Evolutionary conservation across 1,140 invertebrate species (phyloP), one percentile per base, ranked within the genome.

Genomic region (Drosophila tristis): DNA sequence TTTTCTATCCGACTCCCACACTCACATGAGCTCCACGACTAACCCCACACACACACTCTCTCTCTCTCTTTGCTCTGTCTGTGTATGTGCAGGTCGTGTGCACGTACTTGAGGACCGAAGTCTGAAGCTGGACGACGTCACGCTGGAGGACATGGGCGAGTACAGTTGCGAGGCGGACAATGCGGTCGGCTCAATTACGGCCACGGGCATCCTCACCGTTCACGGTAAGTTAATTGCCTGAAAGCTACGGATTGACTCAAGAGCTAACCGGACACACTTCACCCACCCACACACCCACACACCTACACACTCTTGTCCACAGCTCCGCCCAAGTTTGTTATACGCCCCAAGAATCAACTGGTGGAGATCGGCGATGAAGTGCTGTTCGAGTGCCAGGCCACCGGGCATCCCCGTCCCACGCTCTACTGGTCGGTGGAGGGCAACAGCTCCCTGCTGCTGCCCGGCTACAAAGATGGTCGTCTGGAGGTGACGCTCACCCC

Each of bases 91-190:
- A 74, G 94, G 94, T 57, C 94, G 96, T 90, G 95, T 96, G 66
- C 94, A 95, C 80, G 94, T 97, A 57, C 93, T 96, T 65, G 95
- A 96, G 84, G 96, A 97, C 92, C 94, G 96, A 57, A 96, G 95
- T 79, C 93, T 98, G 42, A 94, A 95, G 76, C 94, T 98, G 65
- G 96, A 96, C 90, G 93, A 95, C 78, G 95, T 97, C 29, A 94
- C 94, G 53, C 92, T 95, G 58, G 93, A 93, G 67, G 98, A 99
- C 92, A 96, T 97, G 92, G 98, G 97, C 63, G 96, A 98, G 79
- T 98, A 98, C 92, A 97, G 95, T 48, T 99, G 98, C 92, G 97
- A 98, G 91, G 96, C 97, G 26, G 95, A 95, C 81, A 99, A 99
- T 93, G 93, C 95, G 42, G 95, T 98, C 44, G 98, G 98, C 42